Evolutionary conservation across 2,888 invertebrate species (phyloP), one percentile per base, ranked within the genome.

Genomic region (Mythimna loreyi): DNA sequence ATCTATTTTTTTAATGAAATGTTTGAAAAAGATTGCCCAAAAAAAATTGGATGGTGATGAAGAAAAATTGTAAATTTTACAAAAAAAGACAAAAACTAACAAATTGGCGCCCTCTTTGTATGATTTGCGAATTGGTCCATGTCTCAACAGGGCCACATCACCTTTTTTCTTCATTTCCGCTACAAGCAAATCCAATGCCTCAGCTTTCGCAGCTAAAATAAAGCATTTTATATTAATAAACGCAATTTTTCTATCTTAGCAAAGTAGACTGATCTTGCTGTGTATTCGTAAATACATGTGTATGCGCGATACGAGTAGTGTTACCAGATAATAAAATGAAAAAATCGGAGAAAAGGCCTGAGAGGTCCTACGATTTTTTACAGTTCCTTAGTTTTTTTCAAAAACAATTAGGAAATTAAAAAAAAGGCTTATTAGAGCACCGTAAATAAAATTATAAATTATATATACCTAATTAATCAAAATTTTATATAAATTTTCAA

Each of bases 81-180:
- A 50, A 52, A 52, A 28, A 8, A 30, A 53, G n/a, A n/a, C n/a
- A n/a, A 30, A 45, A 36, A 82, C 87, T 85, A 80, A 93, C 94
- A 91, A 70, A 30, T 90, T 86, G 13, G 91, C 93, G 6, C 91
- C 95, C 16, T 94, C 92, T 7, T 64, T 75, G 71, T 86, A 92
- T 3, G 90, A 84, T 79, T 93, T 95, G 5, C 90, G 88, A 21
- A 94, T 81, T n/a, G 78, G 80, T 6, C 95, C 95, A 76, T 95
- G 95, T 49, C 94, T 87, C 49, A 95, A 79, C 16, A 95, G 78
- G 16, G 93, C 85, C n/a, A 77, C 85, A 2, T 90, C 86, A 6
- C 87, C 89, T 0, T 82, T 87, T 19, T 84, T 74, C 21, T 90
- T 88, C 90, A 95, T 89, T 52, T 87, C 79, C 7, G 86, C 79